These are phyloP conservation scores for Oryzias dopingdopingensis DNA, from an alignment of 2,797 vertebrate species.

Conservation along the genomic window DNA sequence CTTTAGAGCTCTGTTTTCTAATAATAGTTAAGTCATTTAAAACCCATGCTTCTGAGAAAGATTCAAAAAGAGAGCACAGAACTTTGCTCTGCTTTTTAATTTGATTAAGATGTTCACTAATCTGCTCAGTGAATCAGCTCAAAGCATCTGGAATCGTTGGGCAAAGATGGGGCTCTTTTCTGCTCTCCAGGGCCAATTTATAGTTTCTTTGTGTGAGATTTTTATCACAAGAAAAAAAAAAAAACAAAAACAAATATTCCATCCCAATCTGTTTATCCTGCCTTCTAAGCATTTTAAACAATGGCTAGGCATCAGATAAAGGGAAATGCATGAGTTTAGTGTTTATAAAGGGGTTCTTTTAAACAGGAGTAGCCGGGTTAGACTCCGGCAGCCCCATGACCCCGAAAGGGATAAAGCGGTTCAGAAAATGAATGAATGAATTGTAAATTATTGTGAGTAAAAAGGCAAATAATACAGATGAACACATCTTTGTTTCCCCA, in stretches of 20 bases:
- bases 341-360: background rate
- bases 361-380: no score
- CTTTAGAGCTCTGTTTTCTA: background rate
- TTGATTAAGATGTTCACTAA: slow-evolving; percentile 77
- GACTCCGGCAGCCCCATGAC: no score
- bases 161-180: slow-evolving; percentile 75
- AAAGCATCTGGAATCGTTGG: slow-evolving; percentile 72
- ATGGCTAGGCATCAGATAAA: slow-evolving; percentile 17
- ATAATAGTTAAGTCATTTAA: slow-evolving; percentile 57
- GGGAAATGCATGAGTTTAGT: background rate
- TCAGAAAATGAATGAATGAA: no score
- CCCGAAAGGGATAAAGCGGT: no score
- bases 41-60: slow-evolving; percentile 58
- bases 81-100: slow-evolving; percentile 75
- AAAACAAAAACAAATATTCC: slow-evolving; percentile 33
- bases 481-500: background rate
- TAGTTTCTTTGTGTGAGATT: slow-evolving; percentile 62
- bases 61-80: slow-evolving; percentile 47
- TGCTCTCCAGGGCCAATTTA: slow-evolving; percentile 75
- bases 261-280: slow-evolving; percentile 27
- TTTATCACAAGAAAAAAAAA: slow-evolving; percentile 55
- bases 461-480: slow-evolving; percentile 7
- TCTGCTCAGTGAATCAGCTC: slow-evolving; percentile 74
- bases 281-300: slow-evolving; percentile 31
- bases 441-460: slow-evolving; percentile 2